These are phyloP conservation scores for Ctenicera cuprea DNA, from an alignment of 2,888 invertebrate species.

Conservation along the genomic window DNA sequence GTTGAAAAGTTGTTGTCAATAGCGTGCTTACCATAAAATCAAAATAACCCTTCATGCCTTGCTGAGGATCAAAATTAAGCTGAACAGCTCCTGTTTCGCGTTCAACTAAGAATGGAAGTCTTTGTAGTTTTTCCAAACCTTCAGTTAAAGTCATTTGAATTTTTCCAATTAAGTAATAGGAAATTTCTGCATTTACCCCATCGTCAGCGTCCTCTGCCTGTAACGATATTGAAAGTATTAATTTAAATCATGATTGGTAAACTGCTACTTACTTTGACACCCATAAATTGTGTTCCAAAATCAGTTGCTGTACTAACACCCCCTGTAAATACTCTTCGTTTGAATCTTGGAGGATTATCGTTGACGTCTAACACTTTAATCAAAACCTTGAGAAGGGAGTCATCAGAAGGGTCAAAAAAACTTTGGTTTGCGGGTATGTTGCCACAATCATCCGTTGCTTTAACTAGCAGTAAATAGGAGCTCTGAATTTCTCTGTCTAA, in stretches of 20 bases:
- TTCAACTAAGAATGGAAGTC: conserved; percentile 89
- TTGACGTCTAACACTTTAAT: conserved; percentile 89
- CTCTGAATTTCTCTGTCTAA: conserved; percentile 85
- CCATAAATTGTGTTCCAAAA: conserved; percentile 92
- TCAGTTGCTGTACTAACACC: conserved; percentile 95
- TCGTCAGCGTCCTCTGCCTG: conserved; percentile 87
- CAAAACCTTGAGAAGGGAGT: conserved; percentile 82
- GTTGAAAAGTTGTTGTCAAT: too few relatives aligned
- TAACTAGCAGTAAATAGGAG: conserved; percentile 82
- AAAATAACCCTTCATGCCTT: conserved; percentile 97
- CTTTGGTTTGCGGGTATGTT: conserved; percentile 76
- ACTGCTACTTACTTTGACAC: conserved; percentile 78
- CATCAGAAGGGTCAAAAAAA: conserved; percentile 76
- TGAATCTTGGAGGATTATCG: conserved; percentile 92
- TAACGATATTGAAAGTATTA: conserved; percentile 1
- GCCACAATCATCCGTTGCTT: conserved; percentile 90
- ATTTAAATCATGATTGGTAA: neutral
- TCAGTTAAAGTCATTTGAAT: conserved; percentile 90
- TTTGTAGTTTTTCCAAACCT: conserved; percentile 87
- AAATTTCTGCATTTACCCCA: conserved; percentile 83
- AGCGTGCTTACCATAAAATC: conserved; percentile 83
- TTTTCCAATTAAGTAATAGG: conserved; percentile 86
- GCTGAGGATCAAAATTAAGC: conserved; percentile 96
- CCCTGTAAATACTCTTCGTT: conserved; percentile 89
- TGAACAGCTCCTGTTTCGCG: conserved; percentile 87